phyloP scores from a whole-genome alignment of 2,888 invertebrate species.

The Zele albiditarsus region DNA sequence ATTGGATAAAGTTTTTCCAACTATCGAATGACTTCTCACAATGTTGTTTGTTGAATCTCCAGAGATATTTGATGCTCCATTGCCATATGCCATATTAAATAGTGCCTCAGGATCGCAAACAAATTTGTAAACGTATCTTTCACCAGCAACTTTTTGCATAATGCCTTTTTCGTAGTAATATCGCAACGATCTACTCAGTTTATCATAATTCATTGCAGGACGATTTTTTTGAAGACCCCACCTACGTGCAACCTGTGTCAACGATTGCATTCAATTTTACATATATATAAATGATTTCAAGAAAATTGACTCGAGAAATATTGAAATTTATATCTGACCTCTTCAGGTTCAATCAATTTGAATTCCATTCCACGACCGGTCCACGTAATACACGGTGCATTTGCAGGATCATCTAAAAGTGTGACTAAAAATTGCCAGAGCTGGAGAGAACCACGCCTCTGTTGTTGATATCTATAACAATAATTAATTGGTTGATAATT shows the following conservation, averaged over 20 bases:
- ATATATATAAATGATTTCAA: background rate
- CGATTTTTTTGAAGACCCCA: conserved; percentile 98
- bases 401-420: conserved; percentile 81
- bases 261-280: background rate
- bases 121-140: conserved; percentile 97
- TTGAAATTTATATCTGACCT: conserved; percentile 75
- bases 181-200: conserved; percentile 92
- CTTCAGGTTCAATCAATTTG: conserved; percentile 96
- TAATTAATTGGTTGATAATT: background rate
- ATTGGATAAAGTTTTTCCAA: conserved; percentile 55
- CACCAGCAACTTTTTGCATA: conserved; percentile 97
- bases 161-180: conserved; percentile 99
- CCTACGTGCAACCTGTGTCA: conserved; percentile 86
- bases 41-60: conserved; percentile 58
- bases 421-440: conserved; percentile 96
- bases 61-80: conserved; percentile 59
- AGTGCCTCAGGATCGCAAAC: conserved; percentile 95
- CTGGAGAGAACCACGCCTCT: conserved; percentile 89
- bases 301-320: background rate
- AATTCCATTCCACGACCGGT: conserved; percentile 96
- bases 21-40: conserved; percentile 56
- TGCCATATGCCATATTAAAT: conserved; percentile 86
- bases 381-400: conserved; percentile 92
- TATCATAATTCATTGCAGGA: conserved; percentile 98
- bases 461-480: conserved; percentile 67